These are phyloP conservation scores for Hofmannophila pseudospretella DNA, from an alignment of 2,888 invertebrate species.

Conservation along the genomic window DNA sequence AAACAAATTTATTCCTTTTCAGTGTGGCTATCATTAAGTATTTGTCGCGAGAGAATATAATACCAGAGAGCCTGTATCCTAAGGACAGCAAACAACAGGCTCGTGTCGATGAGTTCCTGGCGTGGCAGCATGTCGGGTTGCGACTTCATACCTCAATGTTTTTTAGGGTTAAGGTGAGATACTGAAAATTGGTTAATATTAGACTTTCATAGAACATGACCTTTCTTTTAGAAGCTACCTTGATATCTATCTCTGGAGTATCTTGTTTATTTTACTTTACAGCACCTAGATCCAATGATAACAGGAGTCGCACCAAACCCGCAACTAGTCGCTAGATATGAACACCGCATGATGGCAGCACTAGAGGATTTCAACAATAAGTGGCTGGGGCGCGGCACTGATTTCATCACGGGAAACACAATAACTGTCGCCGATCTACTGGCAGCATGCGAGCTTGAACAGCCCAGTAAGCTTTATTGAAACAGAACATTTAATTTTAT, in stretches of 20 bases:
- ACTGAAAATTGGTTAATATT: too few relatives aligned
- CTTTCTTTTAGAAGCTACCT: too few relatives aligned
- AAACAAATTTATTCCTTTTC: too few relatives aligned
- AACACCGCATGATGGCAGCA: constrained; percentile 73
- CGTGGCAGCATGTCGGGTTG: constrained; percentile 86
- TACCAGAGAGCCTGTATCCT: constrained; percentile 82
- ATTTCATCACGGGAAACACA: constrained; percentile 77
- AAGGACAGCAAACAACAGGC: constrained; percentile 78
- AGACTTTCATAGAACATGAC: too few relatives aligned
- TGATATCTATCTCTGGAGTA: too few relatives aligned
- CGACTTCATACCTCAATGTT: constrained; percentile 79
- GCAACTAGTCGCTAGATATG: constrained; percentile 50
- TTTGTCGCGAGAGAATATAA: constrained; percentile 73
- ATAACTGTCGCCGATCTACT: constrained; percentile 85
- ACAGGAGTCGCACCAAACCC: constrained; percentile 61
- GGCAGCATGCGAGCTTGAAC: constrained; percentile 87
- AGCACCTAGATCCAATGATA: constrained; percentile 72
- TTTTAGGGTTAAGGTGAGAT: constrained; percentile 79
- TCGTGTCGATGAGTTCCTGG: constrained; percentile 83
- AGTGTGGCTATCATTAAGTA: constrained; percentile 87
- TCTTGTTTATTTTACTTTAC: too few relatives aligned
- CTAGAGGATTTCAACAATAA: constrained; percentile 78
- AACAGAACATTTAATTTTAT: too few relatives aligned
- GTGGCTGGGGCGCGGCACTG: constrained; percentile 73
- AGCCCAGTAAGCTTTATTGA: constrained; percentile 78